Percentiles rank a stretch among this genome's conserved stretches.
Evolutionary conservation across 2,113 vertebrate genomes (phyloP).

Genomic region (Bos indicus): DNA sequence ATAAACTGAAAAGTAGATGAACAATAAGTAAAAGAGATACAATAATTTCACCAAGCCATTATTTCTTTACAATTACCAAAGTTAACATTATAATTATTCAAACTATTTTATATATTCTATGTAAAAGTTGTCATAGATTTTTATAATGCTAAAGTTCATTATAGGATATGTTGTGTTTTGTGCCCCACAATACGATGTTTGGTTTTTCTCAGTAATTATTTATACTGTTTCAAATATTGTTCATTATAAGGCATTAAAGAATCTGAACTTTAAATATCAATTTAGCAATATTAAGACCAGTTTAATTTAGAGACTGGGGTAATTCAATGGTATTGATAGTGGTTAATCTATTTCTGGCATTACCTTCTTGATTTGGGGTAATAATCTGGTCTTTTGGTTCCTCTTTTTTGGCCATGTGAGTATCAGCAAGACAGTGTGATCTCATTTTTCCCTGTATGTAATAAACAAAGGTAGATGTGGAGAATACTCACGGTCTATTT

Average conservation of each 20-base stretch:
- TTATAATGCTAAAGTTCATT: not conserved
- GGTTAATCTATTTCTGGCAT: not conserved
- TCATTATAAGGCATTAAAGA: not conserved
- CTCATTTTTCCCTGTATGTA: not conserved
- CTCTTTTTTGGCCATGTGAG: not conserved
- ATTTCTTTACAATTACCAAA: not conserved
- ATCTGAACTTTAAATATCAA: not conserved
- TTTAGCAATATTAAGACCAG: not conserved
- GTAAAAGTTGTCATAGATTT: not conserved
- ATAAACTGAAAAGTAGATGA: not conserved
- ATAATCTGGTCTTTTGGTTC: not conserved
- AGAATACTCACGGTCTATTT: not conserved
- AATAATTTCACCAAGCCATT: not conserved
- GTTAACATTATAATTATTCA: not conserved
- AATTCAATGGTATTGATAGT: not conserved
- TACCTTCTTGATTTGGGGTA: not conserved
- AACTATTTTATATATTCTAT: not conserved
- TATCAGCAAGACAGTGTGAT: not conserved
- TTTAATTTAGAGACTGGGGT: not conserved
- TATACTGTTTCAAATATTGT: not conserved
- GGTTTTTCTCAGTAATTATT: not conserved
- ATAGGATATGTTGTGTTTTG: not conserved
- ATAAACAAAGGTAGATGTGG: not conserved
- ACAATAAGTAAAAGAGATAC: not conserved
- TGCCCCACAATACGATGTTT: not conserved